A percentile compares a stretch with the other conserved stretches of the same genome.
Conservation (phyloP, 2,888 invertebrate species). For the Eubasilissa splendida region DNA sequence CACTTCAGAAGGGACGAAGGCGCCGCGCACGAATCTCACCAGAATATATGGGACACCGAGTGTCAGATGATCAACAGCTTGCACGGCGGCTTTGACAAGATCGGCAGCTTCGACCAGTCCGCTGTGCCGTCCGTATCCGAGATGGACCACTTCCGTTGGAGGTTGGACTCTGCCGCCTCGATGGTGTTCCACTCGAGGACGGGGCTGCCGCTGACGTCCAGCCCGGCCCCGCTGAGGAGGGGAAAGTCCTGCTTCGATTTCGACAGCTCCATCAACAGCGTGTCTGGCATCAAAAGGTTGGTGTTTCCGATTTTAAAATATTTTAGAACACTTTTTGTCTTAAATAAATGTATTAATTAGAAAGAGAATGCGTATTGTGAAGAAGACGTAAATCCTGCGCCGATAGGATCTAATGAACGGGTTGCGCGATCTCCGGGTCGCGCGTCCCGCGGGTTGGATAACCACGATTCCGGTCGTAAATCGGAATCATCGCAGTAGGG, state of each 20-base stretch:
- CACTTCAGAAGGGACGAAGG: constrained; percentile 38
- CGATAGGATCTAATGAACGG: no score
- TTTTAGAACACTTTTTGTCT: no score
- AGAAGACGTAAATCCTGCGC: no score
- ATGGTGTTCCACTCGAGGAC: constrained; percentile 89
- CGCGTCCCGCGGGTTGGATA: no score
- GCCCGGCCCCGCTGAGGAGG: constrained; percentile 86
- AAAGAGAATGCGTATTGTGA: no score
- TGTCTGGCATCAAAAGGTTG: constrained; percentile 87
- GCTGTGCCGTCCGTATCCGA: constrained; percentile 80
- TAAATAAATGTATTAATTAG: no score
- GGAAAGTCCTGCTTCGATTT: constrained; percentile 88
- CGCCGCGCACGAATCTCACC: neutral
- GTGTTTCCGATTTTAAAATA: constrained; percentile 49
- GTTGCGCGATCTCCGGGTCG: no score
- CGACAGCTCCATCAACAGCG: constrained; percentile 84
- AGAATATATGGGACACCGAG: constrained; percentile 3
- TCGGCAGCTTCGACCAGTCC: constrained; percentile 23
- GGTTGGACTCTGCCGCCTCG: constrained; percentile 84
- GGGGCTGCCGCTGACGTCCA: constrained; percentile 87
- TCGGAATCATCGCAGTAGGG: no score
- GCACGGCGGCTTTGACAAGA: neutral
- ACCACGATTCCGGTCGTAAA: no score
- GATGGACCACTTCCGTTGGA: constrained; percentile 81
- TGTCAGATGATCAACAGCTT: neutral